phyloP scores from a whole-genome alignment of 2,888 invertebrate genomes.

The Pharmacophagus antenor region DNA sequence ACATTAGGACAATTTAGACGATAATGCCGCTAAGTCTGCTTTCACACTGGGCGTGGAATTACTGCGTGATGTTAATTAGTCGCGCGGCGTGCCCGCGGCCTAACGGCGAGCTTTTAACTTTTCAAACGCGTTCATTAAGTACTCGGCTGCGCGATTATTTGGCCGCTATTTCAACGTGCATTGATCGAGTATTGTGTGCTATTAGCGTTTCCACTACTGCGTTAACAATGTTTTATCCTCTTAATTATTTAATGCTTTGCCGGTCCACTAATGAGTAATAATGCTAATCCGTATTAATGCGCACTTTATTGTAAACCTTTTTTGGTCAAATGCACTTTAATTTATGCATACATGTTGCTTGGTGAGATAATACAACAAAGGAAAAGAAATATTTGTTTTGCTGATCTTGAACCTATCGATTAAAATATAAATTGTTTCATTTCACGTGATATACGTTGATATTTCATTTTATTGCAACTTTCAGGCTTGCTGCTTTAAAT shows the following conservation, averaged over 20 bases:
- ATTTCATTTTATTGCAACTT: not conserved
- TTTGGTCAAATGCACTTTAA: constrained; percentile 23
- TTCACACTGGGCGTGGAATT: constrained; percentile 61
- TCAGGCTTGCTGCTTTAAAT: constrained; percentile 1
- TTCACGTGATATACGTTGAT: not conserved
- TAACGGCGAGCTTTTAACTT: constrained; percentile 73
- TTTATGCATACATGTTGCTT: not conserved
- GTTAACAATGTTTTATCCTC: constrained; percentile 40
- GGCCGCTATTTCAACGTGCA: constrained; percentile 48
- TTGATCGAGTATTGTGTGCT: constrained; percentile 60
- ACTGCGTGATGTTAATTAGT: constrained; percentile 68
- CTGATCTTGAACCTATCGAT: too few species aligned
- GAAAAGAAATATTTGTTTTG: too few species aligned
- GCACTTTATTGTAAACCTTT: constrained; percentile 14
- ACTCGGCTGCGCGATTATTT: constrained; percentile 58
- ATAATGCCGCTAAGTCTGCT: constrained; percentile 76
- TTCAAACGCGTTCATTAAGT: constrained; percentile 75
- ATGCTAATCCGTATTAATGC: constrained; percentile 33
- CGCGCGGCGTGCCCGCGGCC: constrained; percentile 55
- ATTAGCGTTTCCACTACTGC: constrained; percentile 41
- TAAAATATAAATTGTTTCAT: too few species aligned
- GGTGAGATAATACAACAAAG: not conserved
- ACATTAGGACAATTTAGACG: constrained; percentile 76
- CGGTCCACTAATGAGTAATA: constrained; percentile 26
- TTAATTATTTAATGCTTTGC: constrained; percentile 47